These are phyloP conservation scores for Serilophus lunatus DNA, from an alignment of 2,113 vertebrate genomes.

Conservation along the genomic window DNA sequence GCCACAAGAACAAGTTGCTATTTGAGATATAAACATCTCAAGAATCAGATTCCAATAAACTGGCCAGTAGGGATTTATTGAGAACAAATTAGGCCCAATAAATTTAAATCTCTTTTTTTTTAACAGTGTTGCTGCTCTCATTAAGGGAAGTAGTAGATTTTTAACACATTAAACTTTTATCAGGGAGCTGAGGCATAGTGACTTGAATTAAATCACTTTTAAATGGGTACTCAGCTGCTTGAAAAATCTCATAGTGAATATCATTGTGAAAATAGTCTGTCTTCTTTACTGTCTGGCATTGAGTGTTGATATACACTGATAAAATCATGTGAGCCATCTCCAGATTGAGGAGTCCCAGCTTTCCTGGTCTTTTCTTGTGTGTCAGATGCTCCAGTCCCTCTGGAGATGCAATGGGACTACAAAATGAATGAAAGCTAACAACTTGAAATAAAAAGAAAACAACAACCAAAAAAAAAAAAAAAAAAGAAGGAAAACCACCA, in stretches of 20 bases:
- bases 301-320: not conserved
- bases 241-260: not conserved
- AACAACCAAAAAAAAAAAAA: no score
- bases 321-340: not conserved
- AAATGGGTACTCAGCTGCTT: not conserved
- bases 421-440: not conserved
- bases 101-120: not conserved
- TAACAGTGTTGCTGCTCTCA: not conserved
- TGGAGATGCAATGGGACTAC: not conserved
- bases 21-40: not conserved
- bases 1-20: not conserved
- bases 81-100: not conserved
- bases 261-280: not conserved
- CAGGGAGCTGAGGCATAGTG: not conserved
- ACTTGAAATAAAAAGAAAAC: not conserved
- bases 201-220: not conserved
- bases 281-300: not conserved
- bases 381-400: not conserved
- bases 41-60: not conserved
- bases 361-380: not conserved
- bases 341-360: not conserved
- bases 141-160: slow-evolving; percentile 20
- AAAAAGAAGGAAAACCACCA: no score
- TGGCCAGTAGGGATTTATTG: not conserved
- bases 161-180: not conserved